These are phyloP conservation scores for Taurulus bubalis DNA, from an alignment of 2,113 vertebrate species.

Conservation along the genomic window DNA sequence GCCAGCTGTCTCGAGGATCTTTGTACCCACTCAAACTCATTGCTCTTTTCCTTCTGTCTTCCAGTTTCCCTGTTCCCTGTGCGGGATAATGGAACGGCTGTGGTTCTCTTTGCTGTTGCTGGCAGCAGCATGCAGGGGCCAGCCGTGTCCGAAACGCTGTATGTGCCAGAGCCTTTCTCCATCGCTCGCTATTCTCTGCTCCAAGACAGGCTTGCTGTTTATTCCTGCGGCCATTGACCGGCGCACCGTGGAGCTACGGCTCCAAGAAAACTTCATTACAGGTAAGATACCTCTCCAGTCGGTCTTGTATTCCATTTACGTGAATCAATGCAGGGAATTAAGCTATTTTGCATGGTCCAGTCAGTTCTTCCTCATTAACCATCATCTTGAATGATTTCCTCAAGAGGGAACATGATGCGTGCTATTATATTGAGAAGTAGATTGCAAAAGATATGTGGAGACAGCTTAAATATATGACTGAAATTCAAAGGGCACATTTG, in stretches of 20 bases:
- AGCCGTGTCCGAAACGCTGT: slow-evolving; percentile 92
- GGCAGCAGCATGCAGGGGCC: slow-evolving; percentile 81
- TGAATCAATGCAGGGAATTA: neutral
- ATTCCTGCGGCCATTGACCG: slow-evolving; percentile 92
- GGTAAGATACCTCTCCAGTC: slow-evolving; percentile 41
- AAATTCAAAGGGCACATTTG: neutral
- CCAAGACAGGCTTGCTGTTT: slow-evolving; percentile 95
- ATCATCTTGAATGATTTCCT: neutral
- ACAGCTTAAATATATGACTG: neutral
- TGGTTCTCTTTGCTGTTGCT: slow-evolving; percentile 86
- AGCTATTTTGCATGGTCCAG: neutral
- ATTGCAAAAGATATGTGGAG: neutral
- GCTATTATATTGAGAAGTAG: neutral
- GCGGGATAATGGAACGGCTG: slow-evolving; percentile 87
- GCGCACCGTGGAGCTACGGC: slow-evolving; percentile 91
- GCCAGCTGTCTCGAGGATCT: neutral
- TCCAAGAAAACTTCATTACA: slow-evolving; percentile 96
- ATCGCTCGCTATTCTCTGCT: slow-evolving; percentile 93
- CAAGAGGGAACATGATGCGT: neutral
- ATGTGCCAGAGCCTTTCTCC: slow-evolving; percentile 94
- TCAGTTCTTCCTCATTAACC: neutral
- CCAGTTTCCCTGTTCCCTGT: slow-evolving; percentile 74
- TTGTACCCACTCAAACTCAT: slow-evolving; percentile 24
- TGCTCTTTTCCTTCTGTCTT: slow-evolving; percentile 50
- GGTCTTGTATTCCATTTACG: neutral